Percentiles rank a stretch among this genome's conserved stretches.
Evolutionary conservation across 2,113 vertebrate genomes (phyloP).

Genomic region (Chelonoidis abingdonii): DNA sequence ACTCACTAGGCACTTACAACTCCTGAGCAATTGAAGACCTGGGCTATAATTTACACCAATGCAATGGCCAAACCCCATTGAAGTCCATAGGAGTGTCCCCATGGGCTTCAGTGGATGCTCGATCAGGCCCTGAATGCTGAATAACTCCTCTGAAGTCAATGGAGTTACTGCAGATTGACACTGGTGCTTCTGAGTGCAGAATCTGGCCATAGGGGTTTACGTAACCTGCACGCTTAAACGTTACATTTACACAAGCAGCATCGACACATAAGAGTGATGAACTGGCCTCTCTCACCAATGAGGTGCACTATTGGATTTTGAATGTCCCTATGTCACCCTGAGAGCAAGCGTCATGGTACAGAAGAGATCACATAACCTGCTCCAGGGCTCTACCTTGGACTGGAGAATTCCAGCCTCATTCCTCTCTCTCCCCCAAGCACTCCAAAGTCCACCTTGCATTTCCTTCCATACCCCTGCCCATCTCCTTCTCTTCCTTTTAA

Average conservation of each 20-base stretch:
- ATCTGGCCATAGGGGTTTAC: not conserved
- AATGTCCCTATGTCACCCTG: not conserved
- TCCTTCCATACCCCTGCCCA: not conserved
- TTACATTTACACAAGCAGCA: not conserved
- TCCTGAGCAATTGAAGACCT: not conserved
- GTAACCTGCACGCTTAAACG: not conserved
- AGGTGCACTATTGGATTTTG: not conserved
- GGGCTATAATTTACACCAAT: not conserved
- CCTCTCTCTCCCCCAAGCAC: conserved; percentile 12
- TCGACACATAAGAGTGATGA: not conserved
- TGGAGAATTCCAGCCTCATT: not conserved
- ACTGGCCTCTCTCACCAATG: not conserved
- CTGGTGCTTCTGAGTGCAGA: not conserved
- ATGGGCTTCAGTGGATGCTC: not conserved
- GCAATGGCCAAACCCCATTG: not conserved
- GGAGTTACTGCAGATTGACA: not conserved
- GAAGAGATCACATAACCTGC: not conserved
- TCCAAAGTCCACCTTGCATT: conserved; percentile 3
- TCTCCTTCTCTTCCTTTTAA: conserved; percentile 47
- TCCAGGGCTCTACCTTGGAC: not conserved
- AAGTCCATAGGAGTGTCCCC: not conserved
- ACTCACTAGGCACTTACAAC: not conserved
- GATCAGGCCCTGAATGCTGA: not conserved
- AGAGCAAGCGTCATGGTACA: not conserved
- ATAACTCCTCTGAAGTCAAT: not conserved